A percentile compares a stretch with the other conserved stretches of the same genome.
These are phyloP conservation scores for Poeciliopsis paucimaculata DNA, from an alignment of 2,797 vertebrate species.

Conservation along the genomic window DNA sequence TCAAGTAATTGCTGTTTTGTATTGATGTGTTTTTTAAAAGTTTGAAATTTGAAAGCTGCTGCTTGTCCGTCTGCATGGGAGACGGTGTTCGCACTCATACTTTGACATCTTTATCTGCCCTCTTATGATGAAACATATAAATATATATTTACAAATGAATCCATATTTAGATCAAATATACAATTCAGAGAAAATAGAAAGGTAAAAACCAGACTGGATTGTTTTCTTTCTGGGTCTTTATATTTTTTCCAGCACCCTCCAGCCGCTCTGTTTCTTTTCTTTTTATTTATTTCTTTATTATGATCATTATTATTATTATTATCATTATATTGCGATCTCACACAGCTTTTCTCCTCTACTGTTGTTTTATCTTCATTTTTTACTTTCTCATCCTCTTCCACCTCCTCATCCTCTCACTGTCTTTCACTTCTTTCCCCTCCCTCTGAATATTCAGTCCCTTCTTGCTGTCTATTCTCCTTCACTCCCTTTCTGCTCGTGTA, in stretches of 20 bases:
- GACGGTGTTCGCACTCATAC: not conserved
- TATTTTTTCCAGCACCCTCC: slow-evolving; percentile 43
- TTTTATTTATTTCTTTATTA: not conserved
- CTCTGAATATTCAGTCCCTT: slow-evolving; percentile 16
- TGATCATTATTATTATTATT: not conserved
- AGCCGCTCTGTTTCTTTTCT: slow-evolving; percentile 11
- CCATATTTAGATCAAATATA: not conserved
- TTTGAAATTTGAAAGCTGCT: not conserved
- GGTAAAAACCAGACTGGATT: not conserved
- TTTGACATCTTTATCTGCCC: not conserved
- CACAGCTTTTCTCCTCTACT: slow-evolving; percentile 20
- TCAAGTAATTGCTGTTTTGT: not conserved
- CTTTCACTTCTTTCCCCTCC: slow-evolving; percentile 33
- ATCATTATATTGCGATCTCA: slow-evolving; percentile 5
- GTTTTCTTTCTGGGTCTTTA: slow-evolving; percentile 26
- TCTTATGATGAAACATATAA: not conserved
- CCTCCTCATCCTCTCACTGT: slow-evolving; percentile 38
- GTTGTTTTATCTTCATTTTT: slow-evolving; percentile 46
- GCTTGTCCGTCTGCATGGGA: not conserved
- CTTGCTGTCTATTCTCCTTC: slow-evolving; percentile 25
- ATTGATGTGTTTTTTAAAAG: not conserved
- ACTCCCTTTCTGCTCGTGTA: slow-evolving; percentile 59
- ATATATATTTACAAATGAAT: not conserved
- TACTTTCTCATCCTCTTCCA: slow-evolving; percentile 31
- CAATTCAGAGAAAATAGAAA: not conserved